Evolutionary conservation across 2,113 vertebrate genomes (phyloP).

Genomic region (Tinamus guttatus): DNA sequence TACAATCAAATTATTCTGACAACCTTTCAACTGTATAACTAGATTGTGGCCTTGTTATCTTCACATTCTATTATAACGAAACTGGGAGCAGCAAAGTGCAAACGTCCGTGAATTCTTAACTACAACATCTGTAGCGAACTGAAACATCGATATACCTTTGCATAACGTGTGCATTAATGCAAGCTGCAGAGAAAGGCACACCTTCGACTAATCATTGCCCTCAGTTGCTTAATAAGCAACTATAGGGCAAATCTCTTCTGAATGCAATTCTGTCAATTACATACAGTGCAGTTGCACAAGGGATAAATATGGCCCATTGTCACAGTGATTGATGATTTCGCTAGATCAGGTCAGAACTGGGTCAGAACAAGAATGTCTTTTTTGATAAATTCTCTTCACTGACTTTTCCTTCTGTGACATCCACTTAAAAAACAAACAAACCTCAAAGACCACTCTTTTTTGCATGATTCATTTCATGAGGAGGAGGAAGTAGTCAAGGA

Average conservation of each 20-base stretch:
- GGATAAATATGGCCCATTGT: conserved; percentile 29
- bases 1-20: conserved; percentile 49
- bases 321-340: conserved; percentile 53
- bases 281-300: conserved; percentile 21
- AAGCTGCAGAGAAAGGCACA: conserved; percentile 25
- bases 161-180: conserved; percentile 39
- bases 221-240: conserved; percentile 15
- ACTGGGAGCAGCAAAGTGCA: background rate
- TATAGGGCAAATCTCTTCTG: conserved; percentile 20
- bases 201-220: background rate
- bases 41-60: conserved; percentile 22
- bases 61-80: conserved; percentile 33
- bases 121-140: conserved; percentile 19
- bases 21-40: conserved; percentile 4
- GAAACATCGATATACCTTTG: conserved; percentile 15
- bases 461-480: conserved; percentile 68
- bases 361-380: background rate
- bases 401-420: conserved; percentile 45
- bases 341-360: conserved; percentile 41
- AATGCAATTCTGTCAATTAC: conserved; percentile 51
- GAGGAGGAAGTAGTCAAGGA: conserved; percentile 33
- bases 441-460: background rate
- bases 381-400: conserved; percentile 66
- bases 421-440: conserved; percentile 64
- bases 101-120: conserved; percentile 20